Base-by-base conservation (phyloP, 2,888 invertebrate genomes). In the Cryptophagus acutangulus region DNA sequence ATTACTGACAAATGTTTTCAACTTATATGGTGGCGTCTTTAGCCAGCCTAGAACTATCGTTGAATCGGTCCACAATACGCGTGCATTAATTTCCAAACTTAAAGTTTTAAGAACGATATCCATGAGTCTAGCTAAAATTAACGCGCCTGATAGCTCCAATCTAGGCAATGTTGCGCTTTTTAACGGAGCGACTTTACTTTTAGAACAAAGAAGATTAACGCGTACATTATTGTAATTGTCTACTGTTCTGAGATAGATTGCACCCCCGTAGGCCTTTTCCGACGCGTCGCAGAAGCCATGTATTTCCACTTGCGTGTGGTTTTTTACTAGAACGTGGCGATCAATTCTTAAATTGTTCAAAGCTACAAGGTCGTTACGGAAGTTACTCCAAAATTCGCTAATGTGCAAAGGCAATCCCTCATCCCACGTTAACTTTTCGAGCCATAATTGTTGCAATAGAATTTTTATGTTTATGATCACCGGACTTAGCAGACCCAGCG, bases 1-100 rank as follows among this genome's bases (percentile, higher is more conserved):
- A 36, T 50, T 46, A 6, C 15, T 26, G 2, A 44, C 40, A 35
- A 48, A 50, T 3, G 40, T 31, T 46, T 48, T 38, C 24, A 50
- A 33, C 15, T 34, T 9, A 33, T 43, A 36, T 1, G 47, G 45
- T 6, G 29, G 9, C 2, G 38, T 35, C 20, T 14, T 15, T 26
- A 49, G 15, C 46, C 44, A 49, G 2, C 33, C 33, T 2, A 46
- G 29, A 6, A 40, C 36, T 1, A 49, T 46, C 12, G 44, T 42
- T 1, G 46, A 49, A 36, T 49, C 44, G 2, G 39, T 35, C 42
- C 45, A 49, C 29, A 31, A 36, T 5, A 38, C 18, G 8, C 30
- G n/a, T 26, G 33, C 36, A 13, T 42, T 29, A 20, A 43, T 20
- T 31, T 35, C 9, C 12, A 26, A 6, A 4, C 26, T 26, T 13